Conservation (phyloP, 2,888 invertebrate species). For the Trichogramma evanescens region DNA sequence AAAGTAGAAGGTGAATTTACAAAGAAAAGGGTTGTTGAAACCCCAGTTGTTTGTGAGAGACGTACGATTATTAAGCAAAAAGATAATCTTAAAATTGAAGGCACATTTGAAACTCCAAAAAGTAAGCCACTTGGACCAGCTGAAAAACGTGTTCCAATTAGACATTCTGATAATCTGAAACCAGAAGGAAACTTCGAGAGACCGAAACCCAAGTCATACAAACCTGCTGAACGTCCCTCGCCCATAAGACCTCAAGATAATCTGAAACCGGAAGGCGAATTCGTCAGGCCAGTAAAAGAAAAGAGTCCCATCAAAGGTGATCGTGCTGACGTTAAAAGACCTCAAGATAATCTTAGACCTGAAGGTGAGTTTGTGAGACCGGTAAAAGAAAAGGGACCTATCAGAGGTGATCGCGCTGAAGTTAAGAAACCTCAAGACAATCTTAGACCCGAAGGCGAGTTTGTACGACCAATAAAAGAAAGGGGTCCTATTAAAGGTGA, state of each 20-base stretch:
- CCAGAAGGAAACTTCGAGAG: slow-evolving; percentile 54
- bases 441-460: slow-evolving; percentile 47
- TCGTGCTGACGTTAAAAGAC: slow-evolving; percentile 32
- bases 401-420: slow-evolving; percentile 46
- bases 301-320: slow-evolving; percentile 42
- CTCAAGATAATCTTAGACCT: slow-evolving; percentile 40
- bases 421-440: slow-evolving; percentile 53
- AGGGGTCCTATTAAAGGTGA: slow-evolving; percentile 33
- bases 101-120: slow-evolving; percentile 46
- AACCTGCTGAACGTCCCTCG: slow-evolving; percentile 48
- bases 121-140: slow-evolving; percentile 39
- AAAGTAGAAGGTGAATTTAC: slow-evolving; percentile 56
- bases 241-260: slow-evolving; percentile 52
- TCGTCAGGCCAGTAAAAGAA: slow-evolving; percentile 48
- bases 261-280: slow-evolving; percentile 49
- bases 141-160: slow-evolving; percentile 43
- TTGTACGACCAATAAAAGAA: slow-evolving; percentile 32
- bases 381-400: slow-evolving; percentile 50
- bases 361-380: slow-evolving; percentile 51
- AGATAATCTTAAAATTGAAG: slow-evolving; percentile 45
- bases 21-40: slow-evolving; percentile 50
- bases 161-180: slow-evolving; percentile 49
- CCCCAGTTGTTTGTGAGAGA: slow-evolving; percentile 44
- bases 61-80: slow-evolving; percentile 25
- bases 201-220: slow-evolving; percentile 52